Percentiles rank a stretch among this genome's conserved stretches.
phyloP scores from a whole-genome alignment of 2,888 invertebrate species.

The Caenorhabditis japonica region DNA sequence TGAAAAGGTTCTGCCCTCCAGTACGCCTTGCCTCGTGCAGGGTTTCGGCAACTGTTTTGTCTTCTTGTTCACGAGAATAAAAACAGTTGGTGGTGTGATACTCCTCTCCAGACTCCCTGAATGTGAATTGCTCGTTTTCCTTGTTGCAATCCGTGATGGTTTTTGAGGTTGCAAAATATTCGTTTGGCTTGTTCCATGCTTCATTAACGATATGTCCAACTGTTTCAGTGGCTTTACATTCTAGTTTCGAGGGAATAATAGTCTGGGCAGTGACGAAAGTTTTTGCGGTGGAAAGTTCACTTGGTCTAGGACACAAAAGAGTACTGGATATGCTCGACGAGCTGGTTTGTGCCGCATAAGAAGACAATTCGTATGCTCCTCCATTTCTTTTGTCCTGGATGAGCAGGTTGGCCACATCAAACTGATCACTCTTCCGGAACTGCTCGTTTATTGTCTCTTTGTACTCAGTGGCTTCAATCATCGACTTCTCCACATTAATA shows the following conservation, averaged over 20 bases:
- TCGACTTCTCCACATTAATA: slow-evolving; percentile 44
- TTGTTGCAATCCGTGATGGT: slow-evolving; percentile 52
- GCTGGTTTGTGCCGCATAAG: slow-evolving; percentile 43
- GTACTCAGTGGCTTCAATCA: slow-evolving; percentile 49
- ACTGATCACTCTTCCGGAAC: slow-evolving; percentile 35
- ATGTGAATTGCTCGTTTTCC: slow-evolving; percentile 45
- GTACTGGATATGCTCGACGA: slow-evolving; percentile 45
- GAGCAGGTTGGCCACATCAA: slow-evolving; percentile 26
- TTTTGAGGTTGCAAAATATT: slow-evolving; percentile 32
- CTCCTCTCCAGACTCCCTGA: slow-evolving; percentile 58
- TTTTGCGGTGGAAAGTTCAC: slow-evolving; percentile 46
- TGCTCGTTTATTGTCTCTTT: slow-evolving; percentile 52
- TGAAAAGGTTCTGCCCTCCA: slow-evolving; percentile 52
- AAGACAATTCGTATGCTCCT: slow-evolving; percentile 52
- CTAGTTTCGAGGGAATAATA: slow-evolving; percentile 30
- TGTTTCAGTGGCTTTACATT: slow-evolving; percentile 36
- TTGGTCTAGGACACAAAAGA: slow-evolving; percentile 56
- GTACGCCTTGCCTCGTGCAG: slow-evolving; percentile 62
- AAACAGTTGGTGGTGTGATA: slow-evolving; percentile 68
- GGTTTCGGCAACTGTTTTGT: slow-evolving; percentile 35
- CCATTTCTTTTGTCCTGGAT: slow-evolving; percentile 43
- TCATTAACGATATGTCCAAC: slow-evolving; percentile 44
- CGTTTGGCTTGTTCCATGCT: slow-evolving; percentile 37
- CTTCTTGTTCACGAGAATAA: slow-evolving; percentile 56
- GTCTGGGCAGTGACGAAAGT: slow-evolving; percentile 58